Percentiles rank a stretch among this genome's conserved stretches.
phyloP scores from a whole-genome alignment of 2,797 vertebrate species.

The Chloroceryle inda region DNA sequence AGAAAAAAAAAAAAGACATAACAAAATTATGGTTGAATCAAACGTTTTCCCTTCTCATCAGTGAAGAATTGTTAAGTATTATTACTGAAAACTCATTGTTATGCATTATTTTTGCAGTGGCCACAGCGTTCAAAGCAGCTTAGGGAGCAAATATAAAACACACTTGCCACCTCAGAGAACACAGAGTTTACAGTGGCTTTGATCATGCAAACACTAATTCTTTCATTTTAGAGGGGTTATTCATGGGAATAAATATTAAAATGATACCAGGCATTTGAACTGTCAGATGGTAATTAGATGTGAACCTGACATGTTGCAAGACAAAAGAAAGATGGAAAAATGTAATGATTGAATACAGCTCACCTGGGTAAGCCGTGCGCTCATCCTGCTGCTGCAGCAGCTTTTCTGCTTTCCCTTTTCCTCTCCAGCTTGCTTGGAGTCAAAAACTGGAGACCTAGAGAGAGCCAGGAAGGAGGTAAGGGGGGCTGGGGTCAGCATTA shows the following conservation, averaged over 20 bases:
- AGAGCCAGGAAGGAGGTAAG: accelerated
- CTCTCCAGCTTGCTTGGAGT: background rate
- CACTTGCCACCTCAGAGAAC: constrained; percentile 52
- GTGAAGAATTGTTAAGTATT: constrained; percentile 4
- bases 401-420: background rate
- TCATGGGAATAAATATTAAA: constrained; percentile 14
- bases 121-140: constrained; percentile 8
- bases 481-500: background rate
- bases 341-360: background rate
- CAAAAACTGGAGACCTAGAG: background rate
- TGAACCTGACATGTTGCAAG: background rate
- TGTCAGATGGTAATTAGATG: background rate
- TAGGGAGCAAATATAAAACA: constrained; percentile 32
- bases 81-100: constrained; percentile 13
- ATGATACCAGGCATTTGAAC: background rate
- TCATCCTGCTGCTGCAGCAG: background rate
- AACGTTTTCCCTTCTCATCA: background rate
- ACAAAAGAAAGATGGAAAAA: background rate
- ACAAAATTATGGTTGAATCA: background rate
- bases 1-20: background rate
- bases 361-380: background rate
- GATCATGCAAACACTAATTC: constrained; percentile 30
- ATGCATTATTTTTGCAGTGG: constrained; percentile 2
- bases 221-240: constrained; percentile 43
- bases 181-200: constrained; percentile 24